Base-by-base conservation (phyloP, 2,113 vertebrate genomes). In the Engystomops pustulosus region DNA sequence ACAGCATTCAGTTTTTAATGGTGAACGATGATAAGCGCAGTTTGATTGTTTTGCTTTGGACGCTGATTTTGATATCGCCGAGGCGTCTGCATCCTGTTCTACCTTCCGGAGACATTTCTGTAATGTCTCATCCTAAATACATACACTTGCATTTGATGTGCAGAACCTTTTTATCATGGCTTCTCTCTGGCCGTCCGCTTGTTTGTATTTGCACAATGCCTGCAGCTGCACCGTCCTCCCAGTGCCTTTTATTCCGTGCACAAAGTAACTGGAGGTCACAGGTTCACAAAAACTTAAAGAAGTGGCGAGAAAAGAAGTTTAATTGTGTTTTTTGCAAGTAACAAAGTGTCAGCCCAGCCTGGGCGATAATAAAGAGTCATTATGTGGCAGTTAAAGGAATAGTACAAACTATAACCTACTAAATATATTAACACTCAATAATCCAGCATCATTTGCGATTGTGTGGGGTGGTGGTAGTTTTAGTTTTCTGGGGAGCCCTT, bases 131-230 rank as follows among this genome's bases (percentile, higher is more conserved):
- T 80, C 79, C 60, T 34, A 36, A 55, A 67, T 60, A 60, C 23
- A 25, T 27, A 60, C 30, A 49, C 25, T 32, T 15, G 69, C 58
- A 11, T 83, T 67, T 76, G 53, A 83, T 83, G 53, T 83, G 25
- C 36, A 47, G 45, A 76, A 49, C 41, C 81, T 76, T 83, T 67
- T 83, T 36, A 83, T 83, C 70, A 75, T 67, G 55, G 81, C 23
- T 36, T 0, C n/a, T 60, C 18, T 12, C 15, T 18, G 17, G 14
- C 23, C 27, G 60, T 14, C 17, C 3, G n/a, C 8, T 67, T 67
- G 49, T 81, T 81, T 81, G 18, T 58, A 3, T 71, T 41, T n/a
- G 14, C 18, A 49, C n/a, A 27, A 74, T 44, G 53, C 69, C 70
- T 47, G 32, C 27, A 34, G 53, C 41, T 20, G 14, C 41, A 25